Evolutionary conservation across 2,888 invertebrate species (phyloP), one percentile per base, ranked within the genome.

Genomic region (Carcina quercana): DNA sequence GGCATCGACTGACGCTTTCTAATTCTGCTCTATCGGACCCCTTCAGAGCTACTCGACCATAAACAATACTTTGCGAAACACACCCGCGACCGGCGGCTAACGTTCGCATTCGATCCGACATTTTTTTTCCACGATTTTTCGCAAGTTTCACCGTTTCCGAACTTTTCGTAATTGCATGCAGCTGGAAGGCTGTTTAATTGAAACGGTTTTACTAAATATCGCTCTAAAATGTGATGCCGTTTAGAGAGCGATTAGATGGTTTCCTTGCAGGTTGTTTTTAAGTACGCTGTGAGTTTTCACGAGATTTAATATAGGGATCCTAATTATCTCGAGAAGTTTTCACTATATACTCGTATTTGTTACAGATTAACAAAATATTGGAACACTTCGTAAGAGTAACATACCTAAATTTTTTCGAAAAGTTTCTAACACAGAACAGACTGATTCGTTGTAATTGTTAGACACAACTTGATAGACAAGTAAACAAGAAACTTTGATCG

Each of bases 21-120:
- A 82, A 79, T 74, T 76, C 74, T 61, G 60, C 60, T 59, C 63
- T 60, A 57, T 58, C 61, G 59, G 66, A 68, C 72, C 67, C 71
- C 73, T 65, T 67, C 69, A 63, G 66, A 59, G 60, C 72, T 70
- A 65, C 58, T 75, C 70, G 70, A 79, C 68, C 82, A 76, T 73
- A 78, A 73, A 80, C 76, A 78, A 78, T 69, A 68, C 64, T 74
- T 80, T 73, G 60, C 76, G 79, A 79, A 76, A 79, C 65, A 66
- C 60, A 10, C 10, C 64, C 66, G 55, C 53, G 24, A 17, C 13
- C 17, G 37, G 49, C 49, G 47, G 66, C 66, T 17, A 67, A 63
- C 68, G 62, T 62, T 65, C 52, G 56, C 56, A 63, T 68, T 71
- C 51, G 65, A 62, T 59, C 55, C 59, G 45, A 51, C 39, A 45